These are phyloP conservation scores for Thalpophila matura DNA, from an alignment of 2,888 invertebrate genomes.

Conservation along the genomic window DNA sequence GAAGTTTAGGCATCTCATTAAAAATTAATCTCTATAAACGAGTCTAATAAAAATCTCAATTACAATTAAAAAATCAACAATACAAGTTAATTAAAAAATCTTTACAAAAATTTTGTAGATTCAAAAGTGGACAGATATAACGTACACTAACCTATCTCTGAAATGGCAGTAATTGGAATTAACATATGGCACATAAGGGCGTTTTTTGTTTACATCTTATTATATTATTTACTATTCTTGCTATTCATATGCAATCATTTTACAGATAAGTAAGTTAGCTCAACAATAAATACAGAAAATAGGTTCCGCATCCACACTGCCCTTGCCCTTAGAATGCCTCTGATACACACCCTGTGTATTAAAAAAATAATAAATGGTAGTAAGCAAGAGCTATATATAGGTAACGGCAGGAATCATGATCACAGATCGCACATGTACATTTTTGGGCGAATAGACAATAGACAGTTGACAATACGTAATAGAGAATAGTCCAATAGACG, in stretches of 20 bases:
- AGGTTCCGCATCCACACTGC: neutral
- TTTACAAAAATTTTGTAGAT: conserved; percentile 41
- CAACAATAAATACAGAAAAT: no score
- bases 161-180: conserved; percentile 1
- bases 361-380: conserved; percentile 19
- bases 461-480: no score
- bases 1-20: conserved; percentile 45
- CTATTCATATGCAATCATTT: no score
- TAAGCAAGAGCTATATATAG: no score
- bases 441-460: no score
- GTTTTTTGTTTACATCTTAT: no score
- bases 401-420: no score
- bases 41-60: conserved; percentile 43
- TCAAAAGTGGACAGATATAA: conserved; percentile 40
- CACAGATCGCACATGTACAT: no score
- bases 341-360: neutral
- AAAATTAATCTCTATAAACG: conserved; percentile 41
- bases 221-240: no score
- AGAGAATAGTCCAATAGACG: no score
- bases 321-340: conserved; percentile 27
- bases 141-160: conserved; percentile 35
- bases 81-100: conserved; percentile 35
- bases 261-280: no score
- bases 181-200: no score
- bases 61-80: conserved; percentile 25